A percentile compares a stretch with the other conserved stretches of the same genome.
These are phyloP conservation scores for Platypus cylindrus DNA, from an alignment of 2,888 invertebrate species.

Conservation along the genomic window DNA sequence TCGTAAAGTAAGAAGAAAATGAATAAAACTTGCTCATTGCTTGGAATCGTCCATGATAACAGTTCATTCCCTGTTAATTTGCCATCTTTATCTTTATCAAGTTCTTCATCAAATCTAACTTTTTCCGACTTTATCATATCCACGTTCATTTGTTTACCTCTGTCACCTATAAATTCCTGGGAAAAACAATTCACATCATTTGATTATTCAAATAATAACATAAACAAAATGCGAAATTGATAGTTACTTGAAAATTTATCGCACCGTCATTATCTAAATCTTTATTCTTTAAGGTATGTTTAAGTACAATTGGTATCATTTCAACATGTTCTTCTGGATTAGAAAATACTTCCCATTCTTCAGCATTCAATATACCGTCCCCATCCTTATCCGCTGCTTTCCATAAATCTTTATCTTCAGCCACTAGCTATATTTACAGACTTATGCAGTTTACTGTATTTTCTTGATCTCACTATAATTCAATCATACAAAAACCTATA, in stretches of 20 bases:
- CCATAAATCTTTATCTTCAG: constrained; percentile 80
- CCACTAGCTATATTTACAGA: constrained; percentile 39
- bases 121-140: constrained; percentile 61
- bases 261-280: constrained; percentile 74
- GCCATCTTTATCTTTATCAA: constrained; percentile 77
- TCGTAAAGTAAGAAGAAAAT: constrained; percentile 4
- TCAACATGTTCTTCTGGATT: constrained; percentile 87
- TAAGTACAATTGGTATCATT: constrained; percentile 69
- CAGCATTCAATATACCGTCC: constrained; percentile 59
- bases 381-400: constrained; percentile 69
- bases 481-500: constrained; percentile 1
- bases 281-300: constrained; percentile 75
- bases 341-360: constrained; percentile 80
- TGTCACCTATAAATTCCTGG: constrained; percentile 61
- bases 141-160: constrained; percentile 56
- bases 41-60: constrained; percentile 79
- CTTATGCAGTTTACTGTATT: not conserved
- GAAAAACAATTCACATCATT: too few species aligned
- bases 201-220: too few species aligned
- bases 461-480: not conserved
- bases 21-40: constrained; percentile 60
- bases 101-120: constrained; percentile 74
- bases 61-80: constrained; percentile 67
- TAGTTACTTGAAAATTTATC: constrained; percentile 50
- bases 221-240: too few species aligned